Conservation (phyloP, 2,888 invertebrate species). For the Spodoptera picta region DNA sequence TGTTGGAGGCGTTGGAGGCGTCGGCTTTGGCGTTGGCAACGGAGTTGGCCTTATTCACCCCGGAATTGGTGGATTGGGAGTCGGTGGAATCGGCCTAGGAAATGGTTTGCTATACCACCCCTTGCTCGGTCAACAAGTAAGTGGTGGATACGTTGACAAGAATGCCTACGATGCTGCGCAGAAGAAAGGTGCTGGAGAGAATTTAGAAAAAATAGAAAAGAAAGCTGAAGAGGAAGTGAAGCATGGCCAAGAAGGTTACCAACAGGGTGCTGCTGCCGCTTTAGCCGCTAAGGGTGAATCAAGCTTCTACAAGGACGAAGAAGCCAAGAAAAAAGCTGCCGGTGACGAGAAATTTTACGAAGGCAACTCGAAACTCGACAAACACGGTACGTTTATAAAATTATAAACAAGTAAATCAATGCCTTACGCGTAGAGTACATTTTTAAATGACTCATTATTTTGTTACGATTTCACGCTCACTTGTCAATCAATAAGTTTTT, state of each 20-base stretch:
- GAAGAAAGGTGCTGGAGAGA: constrained; percentile 88
- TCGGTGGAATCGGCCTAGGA: constrained; percentile 70
- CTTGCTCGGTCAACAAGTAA: constrained; percentile 76
- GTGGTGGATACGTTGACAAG: constrained; percentile 87
- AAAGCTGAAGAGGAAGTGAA: constrained; percentile 87
- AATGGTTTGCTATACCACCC: constrained; percentile 81
- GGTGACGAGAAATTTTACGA: constrained; percentile 89
- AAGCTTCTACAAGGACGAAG: constrained; percentile 86
- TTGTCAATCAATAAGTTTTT: constrained; percentile 50
- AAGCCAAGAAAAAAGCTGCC: constrained; percentile 88
- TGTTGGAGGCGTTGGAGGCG: constrained; percentile 63
- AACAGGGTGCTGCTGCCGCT: constrained; percentile 86
- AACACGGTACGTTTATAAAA: constrained; percentile 81
- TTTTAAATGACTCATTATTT: constrained; percentile 43
- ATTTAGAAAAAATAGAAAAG: constrained; percentile 86
- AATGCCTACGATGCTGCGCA: constrained; percentile 88
- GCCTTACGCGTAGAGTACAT: constrained; percentile 29
- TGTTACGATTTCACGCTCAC: constrained; percentile 51
- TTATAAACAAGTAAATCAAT: constrained; percentile 21
- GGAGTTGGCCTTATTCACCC: constrained; percentile 73
- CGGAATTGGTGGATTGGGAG: constrained; percentile 75
- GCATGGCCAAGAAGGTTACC: constrained; percentile 88
- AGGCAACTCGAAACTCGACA: constrained; percentile 88
- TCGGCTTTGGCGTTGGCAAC: constrained; percentile 57
- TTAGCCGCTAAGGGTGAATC: constrained; percentile 88